Percentiles rank a stretch among this genome's conserved stretches.
These are phyloP conservation scores for Ranitomeya variabilis DNA, from an alignment of 2,113 vertebrate genomes.

Conservation along the genomic window DNA sequence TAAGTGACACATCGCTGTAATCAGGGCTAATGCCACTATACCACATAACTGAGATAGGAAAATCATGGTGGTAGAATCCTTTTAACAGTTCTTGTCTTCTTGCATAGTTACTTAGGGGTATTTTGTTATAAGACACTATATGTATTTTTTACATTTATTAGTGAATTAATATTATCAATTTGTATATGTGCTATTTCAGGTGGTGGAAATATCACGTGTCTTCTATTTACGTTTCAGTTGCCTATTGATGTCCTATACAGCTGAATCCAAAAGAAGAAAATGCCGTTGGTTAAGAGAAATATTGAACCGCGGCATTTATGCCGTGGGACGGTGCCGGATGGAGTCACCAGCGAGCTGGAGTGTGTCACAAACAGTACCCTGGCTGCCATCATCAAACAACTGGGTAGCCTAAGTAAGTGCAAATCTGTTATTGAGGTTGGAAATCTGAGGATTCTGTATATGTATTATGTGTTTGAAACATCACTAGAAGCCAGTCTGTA, in stretches of 20 bases:
- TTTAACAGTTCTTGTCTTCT: too few relatives aligned
- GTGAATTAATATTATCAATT: not conserved
- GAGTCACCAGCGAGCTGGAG: constrained; percentile 87
- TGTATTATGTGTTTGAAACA: not conserved
- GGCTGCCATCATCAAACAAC: constrained; percentile 91
- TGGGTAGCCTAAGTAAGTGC: constrained; percentile 89
- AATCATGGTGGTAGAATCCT: too few relatives aligned
- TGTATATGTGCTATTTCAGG: not conserved
- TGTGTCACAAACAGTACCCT: constrained; percentile 93
- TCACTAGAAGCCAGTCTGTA: too few relatives aligned
- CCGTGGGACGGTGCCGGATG: constrained; percentile 83
- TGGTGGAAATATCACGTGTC: not conserved
- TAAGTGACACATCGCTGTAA: too few relatives aligned
- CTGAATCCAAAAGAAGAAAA: constrained; percentile 46
- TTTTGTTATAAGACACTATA: too few relatives aligned
- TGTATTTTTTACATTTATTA: too few relatives aligned
- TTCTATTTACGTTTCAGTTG: constrained; percentile 12
- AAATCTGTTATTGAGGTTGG: not conserved
- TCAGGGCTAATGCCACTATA: too few relatives aligned
- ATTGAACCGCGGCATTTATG: constrained; percentile 90
- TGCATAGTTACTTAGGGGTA: too few relatives aligned
- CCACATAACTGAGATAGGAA: too few relatives aligned
- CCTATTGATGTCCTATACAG: constrained; percentile 15
- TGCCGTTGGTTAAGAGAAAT: constrained; percentile 90
- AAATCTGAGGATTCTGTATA: not conserved